These are phyloP conservation scores for Eumeta japonica DNA, from an alignment of 1,140 invertebrate genomes.

Conservation along the genomic window DNA sequence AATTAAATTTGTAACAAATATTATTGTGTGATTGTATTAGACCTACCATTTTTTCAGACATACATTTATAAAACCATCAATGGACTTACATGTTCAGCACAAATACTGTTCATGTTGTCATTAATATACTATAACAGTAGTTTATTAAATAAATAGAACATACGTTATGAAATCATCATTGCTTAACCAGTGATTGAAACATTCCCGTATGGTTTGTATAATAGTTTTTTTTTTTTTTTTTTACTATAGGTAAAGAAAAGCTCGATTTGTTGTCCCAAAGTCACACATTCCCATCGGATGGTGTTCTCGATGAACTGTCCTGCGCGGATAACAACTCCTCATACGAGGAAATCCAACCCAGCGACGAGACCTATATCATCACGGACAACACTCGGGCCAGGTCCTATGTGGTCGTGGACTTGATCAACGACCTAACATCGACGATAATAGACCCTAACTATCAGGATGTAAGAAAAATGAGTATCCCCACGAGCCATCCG, in stretches of 20 bases:
- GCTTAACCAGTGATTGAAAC: too few species aligned
- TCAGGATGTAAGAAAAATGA: conserved; percentile 9
- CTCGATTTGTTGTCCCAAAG: conserved; percentile 14
- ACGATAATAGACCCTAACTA: conserved; percentile 41
- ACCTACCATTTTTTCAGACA: too few species aligned
- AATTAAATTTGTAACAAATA: too few species aligned
- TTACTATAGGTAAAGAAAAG: conserved; percentile 26
- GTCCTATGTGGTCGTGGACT: conserved; percentile 38
- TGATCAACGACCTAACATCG: conserved; percentile 24
- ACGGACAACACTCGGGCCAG: conserved; percentile 33
- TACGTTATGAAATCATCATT: too few species aligned
- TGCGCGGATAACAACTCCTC: conserved; percentile 36
- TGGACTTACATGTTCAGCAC: too few species aligned
- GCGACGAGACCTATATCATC: conserved; percentile 41
- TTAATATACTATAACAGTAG: too few species aligned
- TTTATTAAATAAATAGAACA: too few species aligned
- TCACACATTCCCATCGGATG: conserved; percentile 4
- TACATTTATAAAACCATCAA: too few species aligned
- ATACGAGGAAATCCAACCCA: conserved; percentile 23
- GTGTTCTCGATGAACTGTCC: conserved; percentile 25
- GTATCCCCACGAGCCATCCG: conserved; percentile 1
- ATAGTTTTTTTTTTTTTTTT: conserved; percentile 5
- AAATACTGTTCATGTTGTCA: too few species aligned
- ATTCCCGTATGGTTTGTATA: not conserved
- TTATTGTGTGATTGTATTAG: too few species aligned